A percentile compares a stretch with the other conserved stretches of the same genome.
Evolutionary conservation across 2,113 vertebrate species (phyloP).

Genomic region (Lota lota): DNA sequence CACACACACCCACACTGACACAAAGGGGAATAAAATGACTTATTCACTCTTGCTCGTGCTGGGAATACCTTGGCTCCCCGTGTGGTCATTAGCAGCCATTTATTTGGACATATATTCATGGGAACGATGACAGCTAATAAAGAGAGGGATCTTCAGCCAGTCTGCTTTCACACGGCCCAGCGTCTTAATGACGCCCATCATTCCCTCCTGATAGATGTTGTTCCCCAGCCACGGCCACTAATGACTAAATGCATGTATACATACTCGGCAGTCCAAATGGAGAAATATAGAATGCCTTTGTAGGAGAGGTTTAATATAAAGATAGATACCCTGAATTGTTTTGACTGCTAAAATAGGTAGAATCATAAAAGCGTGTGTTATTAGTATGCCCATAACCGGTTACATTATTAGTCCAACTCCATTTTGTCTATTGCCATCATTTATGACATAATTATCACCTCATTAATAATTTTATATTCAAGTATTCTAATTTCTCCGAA

Average conservation of each 20-base stretch:
- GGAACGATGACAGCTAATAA: constrained; percentile 95
- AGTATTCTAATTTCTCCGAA: no score
- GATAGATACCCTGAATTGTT: constrained; percentile 32
- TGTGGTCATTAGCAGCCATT: constrained; percentile 91
- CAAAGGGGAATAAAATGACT: no score
- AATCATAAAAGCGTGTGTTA: no score
- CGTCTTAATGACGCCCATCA: constrained; percentile 77
- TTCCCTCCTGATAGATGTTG: constrained; percentile 76
- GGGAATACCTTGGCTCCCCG: constrained; percentile 90
- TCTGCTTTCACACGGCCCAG: constrained; percentile 87
- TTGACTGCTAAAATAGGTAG: neutral
- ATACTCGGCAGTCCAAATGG: constrained; percentile 30
- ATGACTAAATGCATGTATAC: constrained; percentile 18
- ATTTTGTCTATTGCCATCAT: no score
- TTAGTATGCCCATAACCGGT: no score
- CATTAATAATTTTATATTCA: no score
- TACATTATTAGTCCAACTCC: no score
- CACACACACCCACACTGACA: no score
- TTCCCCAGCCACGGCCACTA: constrained; percentile 26
- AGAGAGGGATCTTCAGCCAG: constrained; percentile 83
- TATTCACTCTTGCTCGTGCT: constrained; percentile 69
- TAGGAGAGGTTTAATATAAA: constrained; percentile 36
- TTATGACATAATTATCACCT: no score
- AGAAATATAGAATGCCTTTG: constrained; percentile 42
- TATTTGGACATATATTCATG: constrained; percentile 98